These are phyloP conservation scores for Chaetura pelagica DNA, from an alignment of 2,113 vertebrate genomes.

Conservation along the genomic window DNA sequence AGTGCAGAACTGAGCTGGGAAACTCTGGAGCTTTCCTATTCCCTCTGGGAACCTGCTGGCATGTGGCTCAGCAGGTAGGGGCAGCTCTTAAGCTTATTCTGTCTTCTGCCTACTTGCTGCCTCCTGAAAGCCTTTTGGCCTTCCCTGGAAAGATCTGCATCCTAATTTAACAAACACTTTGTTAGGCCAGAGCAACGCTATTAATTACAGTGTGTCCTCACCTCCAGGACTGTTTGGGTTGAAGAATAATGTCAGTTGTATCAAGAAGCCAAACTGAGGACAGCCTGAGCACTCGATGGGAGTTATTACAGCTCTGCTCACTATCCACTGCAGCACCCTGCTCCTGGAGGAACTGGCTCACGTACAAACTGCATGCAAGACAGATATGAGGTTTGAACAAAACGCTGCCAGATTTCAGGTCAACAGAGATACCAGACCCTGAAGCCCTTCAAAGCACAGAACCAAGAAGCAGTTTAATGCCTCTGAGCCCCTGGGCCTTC, in stretches of 20 bases:
- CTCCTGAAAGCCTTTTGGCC: background rate
- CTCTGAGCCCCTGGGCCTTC: background rate
- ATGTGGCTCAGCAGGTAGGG: background rate
- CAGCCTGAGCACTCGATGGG: background rate
- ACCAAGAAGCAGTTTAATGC: background rate
- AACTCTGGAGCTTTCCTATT: background rate
- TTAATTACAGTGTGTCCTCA: background rate
- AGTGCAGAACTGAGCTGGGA: background rate
- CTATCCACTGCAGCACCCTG: fast-evolving
- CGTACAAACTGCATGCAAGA: fast-evolving
- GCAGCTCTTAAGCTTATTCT: background rate
- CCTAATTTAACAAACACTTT: no score
- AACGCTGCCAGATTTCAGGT: fast-evolving
- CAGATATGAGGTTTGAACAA: fast-evolving
- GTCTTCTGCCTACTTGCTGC: background rate
- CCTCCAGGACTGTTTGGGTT: background rate
- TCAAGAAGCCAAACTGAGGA: background rate
- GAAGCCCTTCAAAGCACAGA: background rate
- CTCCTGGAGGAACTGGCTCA: background rate
- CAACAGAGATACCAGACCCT: fast-evolving
- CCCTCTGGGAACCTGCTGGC: background rate
- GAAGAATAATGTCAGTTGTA: background rate
- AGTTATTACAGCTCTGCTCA: background rate
- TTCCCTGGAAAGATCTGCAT: background rate
- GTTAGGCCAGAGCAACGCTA: no score